Evolutionary conservation across 2,888 invertebrate genomes (phyloP).

Genomic region (Eudemis profundana): DNA sequence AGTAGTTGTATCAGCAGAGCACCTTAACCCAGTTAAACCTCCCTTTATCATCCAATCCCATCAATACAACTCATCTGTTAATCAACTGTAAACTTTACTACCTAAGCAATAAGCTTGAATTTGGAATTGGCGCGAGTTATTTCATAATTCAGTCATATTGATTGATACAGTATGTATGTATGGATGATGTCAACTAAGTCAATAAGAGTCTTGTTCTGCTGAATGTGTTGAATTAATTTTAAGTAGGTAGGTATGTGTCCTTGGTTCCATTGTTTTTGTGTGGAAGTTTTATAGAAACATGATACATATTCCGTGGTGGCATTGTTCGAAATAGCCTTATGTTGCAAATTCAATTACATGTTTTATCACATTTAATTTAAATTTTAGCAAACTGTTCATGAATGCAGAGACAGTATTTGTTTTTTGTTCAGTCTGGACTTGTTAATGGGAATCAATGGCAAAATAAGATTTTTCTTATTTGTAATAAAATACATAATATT

Average conservation of each 20-base stretch:
- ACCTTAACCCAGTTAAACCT: not conserved
- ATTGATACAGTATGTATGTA: constrained; percentile 38
- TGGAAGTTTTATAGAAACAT: constrained; percentile 16
- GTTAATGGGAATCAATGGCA: too few species aligned
- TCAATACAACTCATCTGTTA: not conserved
- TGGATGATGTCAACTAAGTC: constrained; percentile 47
- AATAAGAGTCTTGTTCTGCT: constrained; percentile 43
- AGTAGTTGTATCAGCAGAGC: not conserved
- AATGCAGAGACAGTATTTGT: too few species aligned
- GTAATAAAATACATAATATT: too few species aligned
- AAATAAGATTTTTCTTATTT: too few species aligned
- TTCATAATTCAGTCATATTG: constrained; percentile 30
- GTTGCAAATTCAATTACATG: not conserved
- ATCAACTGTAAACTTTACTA: constrained; percentile 2
- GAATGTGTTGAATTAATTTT: constrained; percentile 44
- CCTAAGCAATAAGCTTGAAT: not conserved
- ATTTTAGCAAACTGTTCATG: too few species aligned
- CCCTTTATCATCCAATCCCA: not conserved
- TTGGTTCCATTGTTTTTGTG: constrained; percentile 15
- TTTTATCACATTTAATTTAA: not conserved
- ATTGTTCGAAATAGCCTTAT: not conserved
- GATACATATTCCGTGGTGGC: not conserved
- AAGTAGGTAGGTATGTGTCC: constrained; percentile 17
- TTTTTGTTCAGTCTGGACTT: too few species aligned
- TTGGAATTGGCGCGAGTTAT: not conserved